phyloP scores from a whole-genome alignment of 1,140 invertebrate species.

The Globodera rostochiensis region DNA sequence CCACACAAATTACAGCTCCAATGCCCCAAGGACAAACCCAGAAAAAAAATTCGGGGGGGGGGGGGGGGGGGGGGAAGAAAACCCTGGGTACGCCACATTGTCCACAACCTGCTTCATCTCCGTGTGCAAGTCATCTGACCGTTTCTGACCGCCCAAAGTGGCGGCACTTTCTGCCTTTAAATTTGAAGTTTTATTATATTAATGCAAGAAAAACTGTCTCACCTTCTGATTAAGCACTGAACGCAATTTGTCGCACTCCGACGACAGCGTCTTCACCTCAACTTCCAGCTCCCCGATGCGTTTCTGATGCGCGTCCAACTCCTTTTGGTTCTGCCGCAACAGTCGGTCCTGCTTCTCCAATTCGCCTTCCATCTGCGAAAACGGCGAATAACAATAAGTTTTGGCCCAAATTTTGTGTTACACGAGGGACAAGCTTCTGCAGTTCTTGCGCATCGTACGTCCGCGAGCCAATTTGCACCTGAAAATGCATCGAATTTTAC shows the following conservation, averaged over 20 bases:
- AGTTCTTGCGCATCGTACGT: constrained; percentile 62
- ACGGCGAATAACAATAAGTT: neutral
- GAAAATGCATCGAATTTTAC: constrained; percentile 25
- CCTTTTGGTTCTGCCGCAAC: constrained; percentile 55
- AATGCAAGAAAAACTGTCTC: neutral
- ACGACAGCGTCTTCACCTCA: constrained; percentile 59
- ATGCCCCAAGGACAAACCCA: too few species aligned
- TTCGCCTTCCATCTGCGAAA: constrained; percentile 50
- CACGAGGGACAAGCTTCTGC: constrained; percentile 63
- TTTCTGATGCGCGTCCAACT: constrained; percentile 55
- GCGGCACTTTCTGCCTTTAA: constrained; percentile 51
- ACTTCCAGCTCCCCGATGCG: constrained; percentile 55
- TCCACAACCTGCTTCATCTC: constrained; percentile 55
- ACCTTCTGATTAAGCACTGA: constrained; percentile 61
- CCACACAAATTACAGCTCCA: neutral
- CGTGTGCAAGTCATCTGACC: constrained; percentile 58
- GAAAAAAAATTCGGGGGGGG: too few species aligned
- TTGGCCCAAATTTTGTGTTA: neutral
- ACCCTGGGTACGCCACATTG: too few species aligned
- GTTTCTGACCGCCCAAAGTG: constrained; percentile 44
- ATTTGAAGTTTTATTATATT: too few species aligned
- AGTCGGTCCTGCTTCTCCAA: constrained; percentile 60
- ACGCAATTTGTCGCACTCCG: constrained; percentile 65
- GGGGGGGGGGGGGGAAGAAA: too few species aligned
- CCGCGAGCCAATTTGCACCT: constrained; percentile 59